Conservation (phyloP, 1,140 invertebrate species). For the Vanessa tameamea region DNA sequence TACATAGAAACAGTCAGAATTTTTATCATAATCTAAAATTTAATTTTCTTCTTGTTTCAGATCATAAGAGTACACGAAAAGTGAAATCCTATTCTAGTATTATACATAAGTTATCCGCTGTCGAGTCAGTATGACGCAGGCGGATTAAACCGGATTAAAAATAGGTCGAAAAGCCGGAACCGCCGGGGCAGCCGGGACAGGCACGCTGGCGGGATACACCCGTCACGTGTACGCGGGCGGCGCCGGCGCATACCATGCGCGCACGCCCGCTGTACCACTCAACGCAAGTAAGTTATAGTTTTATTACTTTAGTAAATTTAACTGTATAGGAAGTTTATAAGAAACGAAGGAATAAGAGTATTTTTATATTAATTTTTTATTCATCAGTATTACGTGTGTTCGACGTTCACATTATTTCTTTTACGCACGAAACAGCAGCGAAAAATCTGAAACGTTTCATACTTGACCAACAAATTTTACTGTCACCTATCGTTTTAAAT, state of each 20-base stretch:
- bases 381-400: too few species aligned
- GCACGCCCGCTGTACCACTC: slow-evolving; percentile 72
- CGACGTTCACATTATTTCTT: too few species aligned
- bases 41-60: slow-evolving; percentile 27
- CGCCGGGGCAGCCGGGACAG: slow-evolving; percentile 20
- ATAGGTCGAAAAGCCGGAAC: slow-evolving; percentile 14
- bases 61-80: slow-evolving; percentile 12
- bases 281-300: slow-evolving; percentile 66
- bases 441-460: too few species aligned
- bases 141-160: slow-evolving; percentile 11
- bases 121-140: slow-evolving; percentile 20
- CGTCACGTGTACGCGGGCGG: slow-evolving; percentile 70
- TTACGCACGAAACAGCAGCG: too few species aligned
- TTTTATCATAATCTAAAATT: neutral
- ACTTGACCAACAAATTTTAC: too few species aligned
- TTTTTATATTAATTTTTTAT: too few species aligned
- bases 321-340: too few species aligned
- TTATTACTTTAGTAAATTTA: too few species aligned
- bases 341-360: too few species aligned
- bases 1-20: too few species aligned
- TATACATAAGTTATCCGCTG: neutral
- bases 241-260: slow-evolving; percentile 70
- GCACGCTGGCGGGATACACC: slow-evolving; percentile 67
- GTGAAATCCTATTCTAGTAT: neutral
- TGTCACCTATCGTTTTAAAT: too few species aligned